Evolutionary conservation across 2,113 vertebrate species (phyloP), one percentile per base, ranked within the genome.

Genomic region (Emberiza fucata): DNA sequence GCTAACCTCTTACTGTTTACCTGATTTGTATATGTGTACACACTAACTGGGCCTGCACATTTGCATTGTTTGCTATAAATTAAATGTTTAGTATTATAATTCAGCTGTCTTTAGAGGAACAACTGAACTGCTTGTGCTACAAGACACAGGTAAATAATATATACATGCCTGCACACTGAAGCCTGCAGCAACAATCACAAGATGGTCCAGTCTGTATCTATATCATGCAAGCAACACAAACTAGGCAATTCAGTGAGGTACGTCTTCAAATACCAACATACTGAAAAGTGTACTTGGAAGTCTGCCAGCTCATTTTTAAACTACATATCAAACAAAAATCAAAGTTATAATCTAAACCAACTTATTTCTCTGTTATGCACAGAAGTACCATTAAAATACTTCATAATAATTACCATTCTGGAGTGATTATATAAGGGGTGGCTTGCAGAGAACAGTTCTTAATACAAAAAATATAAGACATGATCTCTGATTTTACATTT

Each of bases 1-100:
- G 86, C 68, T 97, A 92, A 96, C 89, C 92, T 96, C 81, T 92
- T 90, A 91, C 65, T 88, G 86, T 97, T 97, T 92, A 95, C 94
- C 75, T 69, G 95, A 94, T 96, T 95, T 96, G 94, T 64, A 17
- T 51, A 85, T 33, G 73, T 60, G 88, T 84, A 84, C 61, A 96
- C 90, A 79, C 92, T 96, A 97, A 95, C 85, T 59, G 79, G 93
- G 86, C 88, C 88, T 92, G 78, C 78, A 94, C 45, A 83, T 81
- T 59, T 84, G 66, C 91, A 86, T 53, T 91, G 92, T 83, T 88
- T 85, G 56, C 80, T 96, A 91, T 83, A 97, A 97, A 95, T 95
- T 93, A 97, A 95, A 95, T 6, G 22, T 73, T 94, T 77, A 33
- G 44, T 88, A 89, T 92, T 97, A 72, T 70, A 96, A 97, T 95